A percentile compares a stretch with the other conserved stretches of the same genome.
Evolutionary conservation across 2,888 invertebrate genomes (phyloP).

Genomic region (Trissolcus brochymenae): DNA sequence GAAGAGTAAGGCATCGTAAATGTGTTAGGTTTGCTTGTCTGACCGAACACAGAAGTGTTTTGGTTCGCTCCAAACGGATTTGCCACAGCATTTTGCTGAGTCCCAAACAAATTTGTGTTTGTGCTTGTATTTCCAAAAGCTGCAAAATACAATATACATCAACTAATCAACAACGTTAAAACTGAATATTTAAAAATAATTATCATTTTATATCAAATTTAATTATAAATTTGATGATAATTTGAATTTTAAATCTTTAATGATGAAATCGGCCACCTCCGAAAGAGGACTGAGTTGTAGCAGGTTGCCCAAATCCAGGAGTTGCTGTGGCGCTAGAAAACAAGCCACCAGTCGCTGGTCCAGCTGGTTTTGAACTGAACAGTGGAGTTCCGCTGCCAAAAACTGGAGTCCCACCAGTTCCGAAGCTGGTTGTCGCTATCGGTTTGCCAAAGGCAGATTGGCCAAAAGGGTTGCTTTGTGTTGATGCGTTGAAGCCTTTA

Average conservation of each 20-base stretch:
- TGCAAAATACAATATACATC: conserved; percentile 37
- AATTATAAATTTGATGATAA: neutral
- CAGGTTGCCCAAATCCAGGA: conserved; percentile 82
- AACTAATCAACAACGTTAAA: no score
- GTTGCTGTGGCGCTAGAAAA: conserved; percentile 82
- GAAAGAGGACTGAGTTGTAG: conserved; percentile 78
- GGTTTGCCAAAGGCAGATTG: conserved; percentile 79
- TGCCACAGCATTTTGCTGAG: conserved; percentile 78
- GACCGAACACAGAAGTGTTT: conserved; percentile 81
- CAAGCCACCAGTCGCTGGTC: conserved; percentile 78
- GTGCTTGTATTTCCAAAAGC: conserved; percentile 74
- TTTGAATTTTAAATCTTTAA: conserved; percentile 1
- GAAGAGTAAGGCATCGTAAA: conserved; percentile 79
- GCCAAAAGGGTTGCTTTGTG: conserved; percentile 78
- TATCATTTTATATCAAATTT: neutral
- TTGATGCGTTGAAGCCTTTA: conserved; percentile 77
- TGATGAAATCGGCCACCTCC: conserved; percentile 66
- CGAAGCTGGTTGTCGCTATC: conserved; percentile 80
- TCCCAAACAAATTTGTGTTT: conserved; percentile 74
- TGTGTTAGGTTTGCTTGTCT: conserved; percentile 79
- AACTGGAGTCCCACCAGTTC: conserved; percentile 80
- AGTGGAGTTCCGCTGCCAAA: conserved; percentile 82
- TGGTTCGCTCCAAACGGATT: conserved; percentile 80
- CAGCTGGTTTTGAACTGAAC: conserved; percentile 78
- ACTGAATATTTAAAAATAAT: no score